Evolutionary conservation across 2,113 vertebrate species (phyloP).

Genomic region (Ciconia stormi): DNA sequence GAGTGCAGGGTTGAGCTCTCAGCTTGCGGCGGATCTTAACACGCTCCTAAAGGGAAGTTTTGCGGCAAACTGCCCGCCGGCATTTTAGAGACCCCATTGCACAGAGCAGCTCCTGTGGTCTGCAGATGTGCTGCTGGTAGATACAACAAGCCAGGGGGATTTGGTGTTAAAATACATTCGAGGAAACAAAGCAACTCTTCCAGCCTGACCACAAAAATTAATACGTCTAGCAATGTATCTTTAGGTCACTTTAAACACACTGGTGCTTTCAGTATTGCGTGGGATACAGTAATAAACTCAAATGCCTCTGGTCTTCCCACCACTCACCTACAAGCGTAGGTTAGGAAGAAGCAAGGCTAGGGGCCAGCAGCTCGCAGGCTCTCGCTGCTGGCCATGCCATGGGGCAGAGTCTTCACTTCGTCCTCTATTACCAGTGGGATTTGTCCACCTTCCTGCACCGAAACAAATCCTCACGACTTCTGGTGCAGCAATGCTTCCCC

Average conservation of each 20-base stretch:
- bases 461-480: not conserved
- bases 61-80: not conserved
- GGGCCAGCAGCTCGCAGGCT: not conserved
- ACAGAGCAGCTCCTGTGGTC: not conserved
- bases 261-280: not conserved
- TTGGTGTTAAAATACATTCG: not conserved
- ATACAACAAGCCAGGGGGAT: not conserved
- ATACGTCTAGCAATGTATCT: not conserved
- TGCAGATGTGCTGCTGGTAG: not conserved
- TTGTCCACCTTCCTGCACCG: not conserved
- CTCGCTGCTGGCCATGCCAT: not conserved
- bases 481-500: not conserved
- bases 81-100: not conserved
- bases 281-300: not conserved
- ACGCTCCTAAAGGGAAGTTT: not conserved
- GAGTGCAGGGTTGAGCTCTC: not conserved
- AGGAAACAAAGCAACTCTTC: not conserved
- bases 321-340: accelerated
- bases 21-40: not conserved
- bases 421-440: not conserved
- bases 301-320: not conserved
- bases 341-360: not conserved
- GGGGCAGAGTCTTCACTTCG: not conserved
- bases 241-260: not conserved
- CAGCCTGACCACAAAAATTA: not conserved